Conservation (phyloP, 1,140 invertebrate genomes). For the Chymomyza costata region DNA sequence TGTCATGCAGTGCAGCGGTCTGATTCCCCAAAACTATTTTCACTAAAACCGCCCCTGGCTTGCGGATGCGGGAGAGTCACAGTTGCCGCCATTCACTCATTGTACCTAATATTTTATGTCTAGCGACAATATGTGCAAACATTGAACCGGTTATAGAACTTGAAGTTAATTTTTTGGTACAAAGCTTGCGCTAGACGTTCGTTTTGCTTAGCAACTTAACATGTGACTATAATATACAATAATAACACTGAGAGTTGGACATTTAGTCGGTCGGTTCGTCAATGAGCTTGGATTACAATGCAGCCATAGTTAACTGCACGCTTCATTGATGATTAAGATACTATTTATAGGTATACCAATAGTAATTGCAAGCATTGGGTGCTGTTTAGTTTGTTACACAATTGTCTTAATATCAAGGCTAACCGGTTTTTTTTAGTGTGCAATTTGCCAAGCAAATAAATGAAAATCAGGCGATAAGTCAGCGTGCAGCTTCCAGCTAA, state of each 20-base stretch:
- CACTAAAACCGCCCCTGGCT: too few relatives aligned
- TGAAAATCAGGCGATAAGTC: slow-evolving; percentile 37
- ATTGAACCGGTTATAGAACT: slow-evolving; percentile 70
- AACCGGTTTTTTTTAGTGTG: slow-evolving; percentile 41
- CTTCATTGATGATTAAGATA: slow-evolving; percentile 64
- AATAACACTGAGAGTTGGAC: slow-evolving; percentile 22
- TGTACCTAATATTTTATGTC: slow-evolving; percentile 60
- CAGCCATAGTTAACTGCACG: slow-evolving; percentile 47
- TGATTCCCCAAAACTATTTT: too few relatives aligned
- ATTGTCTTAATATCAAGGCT: slow-evolving; percentile 41
- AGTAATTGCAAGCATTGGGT: slow-evolving; percentile 2
- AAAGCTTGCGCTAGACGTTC: neutral
- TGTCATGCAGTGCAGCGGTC: too few relatives aligned
- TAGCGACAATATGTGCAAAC: slow-evolving; percentile 68
- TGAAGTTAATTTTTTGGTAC: slow-evolving; percentile 14
- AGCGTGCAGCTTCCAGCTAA: slow-evolving; percentile 44
- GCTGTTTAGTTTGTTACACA: slow-evolving; percentile 16
- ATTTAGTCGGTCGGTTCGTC: too few relatives aligned
- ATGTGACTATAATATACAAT: slow-evolving; percentile 12
- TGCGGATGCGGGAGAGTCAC: too few relatives aligned
- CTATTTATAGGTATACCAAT: too few relatives aligned
- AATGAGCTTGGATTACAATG: too few relatives aligned
- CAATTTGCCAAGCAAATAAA: slow-evolving; percentile 14
- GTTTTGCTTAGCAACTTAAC: slow-evolving; percentile 9
- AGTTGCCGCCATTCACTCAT: slow-evolving; percentile 47